These are phyloP conservation scores for Dendrophyllia cribrosa DNA, from an alignment of 64 coral and sea anemone species.

Conservation along the genomic window DNA sequence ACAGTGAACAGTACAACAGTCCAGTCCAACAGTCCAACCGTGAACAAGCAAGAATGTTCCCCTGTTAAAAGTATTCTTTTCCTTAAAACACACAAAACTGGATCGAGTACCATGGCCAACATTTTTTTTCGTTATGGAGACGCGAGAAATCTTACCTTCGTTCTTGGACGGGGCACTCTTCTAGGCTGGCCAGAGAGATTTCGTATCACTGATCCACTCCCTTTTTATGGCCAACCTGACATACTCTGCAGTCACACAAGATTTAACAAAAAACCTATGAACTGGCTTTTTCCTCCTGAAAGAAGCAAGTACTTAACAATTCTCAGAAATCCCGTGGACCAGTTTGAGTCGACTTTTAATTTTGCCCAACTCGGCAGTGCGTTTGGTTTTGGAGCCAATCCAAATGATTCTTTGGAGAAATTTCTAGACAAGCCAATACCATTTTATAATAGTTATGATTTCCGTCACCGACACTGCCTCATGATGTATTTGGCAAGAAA, in stretches of 20 bases:
- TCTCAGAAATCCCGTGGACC: slow-evolving; percentile 62
- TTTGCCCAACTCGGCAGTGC: slow-evolving; percentile 47
- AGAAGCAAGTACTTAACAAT: slow-evolving; percentile 66
- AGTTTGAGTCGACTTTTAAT: slow-evolving; percentile 74
- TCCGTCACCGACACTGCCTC: background rate
- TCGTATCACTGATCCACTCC: background rate
- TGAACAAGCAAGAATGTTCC: too few relatives aligned
- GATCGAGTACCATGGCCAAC: slow-evolving; percentile 40
- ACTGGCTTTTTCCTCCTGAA: slow-evolving; percentile 46
- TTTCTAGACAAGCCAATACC: background rate
- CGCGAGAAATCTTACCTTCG: background rate
- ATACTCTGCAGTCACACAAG: slow-evolving; percentile 92
- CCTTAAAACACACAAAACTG: slow-evolving; percentile 54
- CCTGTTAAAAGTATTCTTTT: background rate
- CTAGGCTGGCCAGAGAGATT: slow-evolving; percentile 21
- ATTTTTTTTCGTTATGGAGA: slow-evolving; percentile 26
- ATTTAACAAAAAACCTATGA: slow-evolving; percentile 61
- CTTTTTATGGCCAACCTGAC: slow-evolving; percentile 22
- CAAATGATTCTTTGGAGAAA: slow-evolving; percentile 5
- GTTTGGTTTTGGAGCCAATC: slow-evolving; percentile 30
- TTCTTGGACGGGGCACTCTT: background rate
- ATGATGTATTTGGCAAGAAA: background rate
- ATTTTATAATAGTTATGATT: too few relatives aligned
- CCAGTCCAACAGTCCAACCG: too few relatives aligned
- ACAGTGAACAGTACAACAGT: too few relatives aligned